Evolutionary conservation across 2,797 vertebrate species (phyloP).

Genomic region (Sebastes elongatus): DNA sequence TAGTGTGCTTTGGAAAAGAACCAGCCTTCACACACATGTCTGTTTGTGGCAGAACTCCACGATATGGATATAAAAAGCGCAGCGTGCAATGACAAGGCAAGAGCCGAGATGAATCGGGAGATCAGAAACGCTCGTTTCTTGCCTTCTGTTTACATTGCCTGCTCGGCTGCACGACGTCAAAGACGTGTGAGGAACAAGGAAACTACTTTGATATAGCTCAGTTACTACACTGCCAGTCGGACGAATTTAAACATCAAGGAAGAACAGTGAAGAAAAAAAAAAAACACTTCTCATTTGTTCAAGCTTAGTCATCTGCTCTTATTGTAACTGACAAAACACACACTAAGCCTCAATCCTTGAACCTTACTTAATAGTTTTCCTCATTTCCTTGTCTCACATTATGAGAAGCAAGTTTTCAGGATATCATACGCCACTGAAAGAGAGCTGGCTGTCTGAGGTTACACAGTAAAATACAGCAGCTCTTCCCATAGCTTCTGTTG

Average conservation of each 20-base stretch:
- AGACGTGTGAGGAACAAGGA: slow-evolving; percentile 53
- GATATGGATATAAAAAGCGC: slow-evolving; percentile 59
- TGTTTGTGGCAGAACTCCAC: slow-evolving; percentile 54
- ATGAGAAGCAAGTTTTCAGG: slow-evolving; percentile 17
- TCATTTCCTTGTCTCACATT: slow-evolving; percentile 43
- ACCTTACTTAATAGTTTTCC: slow-evolving; percentile 24
- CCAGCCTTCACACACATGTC: slow-evolving; percentile 52
- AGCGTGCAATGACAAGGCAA: slow-evolving; percentile 50
- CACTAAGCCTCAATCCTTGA: slow-evolving; percentile 15
- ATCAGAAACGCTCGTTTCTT: slow-evolving; percentile 55
- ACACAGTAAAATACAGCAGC: slow-evolving; percentile 70
- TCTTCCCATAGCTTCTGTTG: slow-evolving; percentile 76
- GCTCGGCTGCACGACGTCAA: slow-evolving; percentile 57
- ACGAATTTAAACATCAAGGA: slow-evolving; percentile 26
- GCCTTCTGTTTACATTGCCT: slow-evolving; percentile 48
- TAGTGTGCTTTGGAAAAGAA: slow-evolving; percentile 60
- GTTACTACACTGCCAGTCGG: background rate
- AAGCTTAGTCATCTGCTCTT: slow-evolving; percentile 22
- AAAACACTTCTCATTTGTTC: slow-evolving; percentile 5
- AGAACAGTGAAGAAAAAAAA: background rate
- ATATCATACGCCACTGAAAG: slow-evolving; percentile 15
- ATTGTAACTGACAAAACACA: slow-evolving; percentile 47
- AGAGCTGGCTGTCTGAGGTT: slow-evolving; percentile 38
- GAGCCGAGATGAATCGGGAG: slow-evolving; percentile 51
- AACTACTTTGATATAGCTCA: slow-evolving; percentile 18